Percentiles rank a stretch among this genome's conserved stretches.
Evolutionary conservation across 2,888 invertebrate genomes (phyloP).

Genomic region (Megamerina dolium): DNA sequence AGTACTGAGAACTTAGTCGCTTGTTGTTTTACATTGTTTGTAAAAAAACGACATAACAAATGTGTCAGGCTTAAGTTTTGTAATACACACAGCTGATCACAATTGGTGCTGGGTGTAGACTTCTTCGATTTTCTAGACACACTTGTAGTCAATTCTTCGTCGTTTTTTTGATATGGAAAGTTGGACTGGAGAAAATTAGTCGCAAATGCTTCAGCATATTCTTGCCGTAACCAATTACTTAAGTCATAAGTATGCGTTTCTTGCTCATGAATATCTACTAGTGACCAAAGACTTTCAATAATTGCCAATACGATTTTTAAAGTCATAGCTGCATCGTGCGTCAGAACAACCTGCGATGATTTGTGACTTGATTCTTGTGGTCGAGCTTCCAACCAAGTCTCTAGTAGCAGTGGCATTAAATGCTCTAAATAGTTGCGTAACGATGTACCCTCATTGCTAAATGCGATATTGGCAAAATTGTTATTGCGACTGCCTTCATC

Average conservation of each 20-base stretch:
- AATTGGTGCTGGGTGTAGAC: slow-evolving; percentile 28
- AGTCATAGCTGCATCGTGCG: slow-evolving; percentile 59
- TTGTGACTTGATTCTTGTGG: slow-evolving; percentile 45
- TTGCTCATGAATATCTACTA: slow-evolving; percentile 43
- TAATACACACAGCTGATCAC: slow-evolving; percentile 49
- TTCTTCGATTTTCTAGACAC: slow-evolving; percentile 9
- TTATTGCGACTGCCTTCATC: not conserved
- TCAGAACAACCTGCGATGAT: slow-evolving; percentile 45
- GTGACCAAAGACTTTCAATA: slow-evolving; percentile 56
- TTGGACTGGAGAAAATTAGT: slow-evolving; percentile 52
- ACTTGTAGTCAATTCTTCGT: too few relatives aligned
- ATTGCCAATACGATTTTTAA: slow-evolving; percentile 61
- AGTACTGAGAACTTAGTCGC: slow-evolving; percentile 18
- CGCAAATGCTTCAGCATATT: slow-evolving; percentile 53
- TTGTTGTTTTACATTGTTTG: slow-evolving; percentile 18
- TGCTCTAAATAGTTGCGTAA: slow-evolving; percentile 60
- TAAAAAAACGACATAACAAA: slow-evolving; percentile 51
- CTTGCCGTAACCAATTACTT: slow-evolving; percentile 52
- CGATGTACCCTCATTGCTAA: slow-evolving; percentile 48
- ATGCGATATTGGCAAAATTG: slow-evolving; percentile 4
- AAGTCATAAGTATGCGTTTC: slow-evolving; percentile 45
- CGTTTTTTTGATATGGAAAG: slow-evolving; percentile 41
- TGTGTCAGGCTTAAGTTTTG: slow-evolving; percentile 55
- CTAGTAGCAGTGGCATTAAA: slow-evolving; percentile 70
- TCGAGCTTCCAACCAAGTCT: slow-evolving; percentile 77